A percentile compares a stretch with the other conserved stretches of the same genome.
Conservation (phyloP, 2,888 invertebrate genomes). For the Patella ulyssiponensis region DNA sequence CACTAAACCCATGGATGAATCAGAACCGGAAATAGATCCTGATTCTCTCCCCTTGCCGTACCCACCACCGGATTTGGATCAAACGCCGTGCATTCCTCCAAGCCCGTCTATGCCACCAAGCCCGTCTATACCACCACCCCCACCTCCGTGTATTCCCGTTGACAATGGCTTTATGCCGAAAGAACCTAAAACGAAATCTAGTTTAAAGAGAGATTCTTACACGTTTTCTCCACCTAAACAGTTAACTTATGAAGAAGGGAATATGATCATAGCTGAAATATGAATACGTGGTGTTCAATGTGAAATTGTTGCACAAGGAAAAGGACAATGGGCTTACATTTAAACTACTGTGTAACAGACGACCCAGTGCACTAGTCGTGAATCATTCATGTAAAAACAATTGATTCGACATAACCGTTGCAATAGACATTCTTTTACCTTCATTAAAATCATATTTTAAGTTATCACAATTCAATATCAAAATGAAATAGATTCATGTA, state of each 20-base stretch:
- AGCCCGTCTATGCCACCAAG: conserved; percentile 29
- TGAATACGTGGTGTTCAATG: background rate
- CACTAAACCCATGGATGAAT: conserved; percentile 26
- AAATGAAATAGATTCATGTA: too few relatives aligned
- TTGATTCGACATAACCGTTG: too few relatives aligned
- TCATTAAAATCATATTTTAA: too few relatives aligned
- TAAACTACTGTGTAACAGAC: too few relatives aligned
- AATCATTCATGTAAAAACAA: too few relatives aligned
- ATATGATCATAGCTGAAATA: conserved; percentile 34
- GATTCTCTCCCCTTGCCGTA: conserved; percentile 4
- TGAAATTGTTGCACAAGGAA: background rate
- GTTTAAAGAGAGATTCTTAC: background rate
- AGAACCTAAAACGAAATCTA: conserved; percentile 1
- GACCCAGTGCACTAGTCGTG: too few relatives aligned
- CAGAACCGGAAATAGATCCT: conserved; percentile 8
- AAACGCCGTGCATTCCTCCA: conserved; percentile 1
- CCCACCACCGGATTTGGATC: conserved; percentile 1
- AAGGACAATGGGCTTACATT: too few relatives aligned
- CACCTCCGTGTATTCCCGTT: conserved; percentile 12
- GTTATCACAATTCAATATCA: too few relatives aligned
- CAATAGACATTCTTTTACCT: too few relatives aligned
- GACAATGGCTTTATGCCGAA: conserved; percentile 1
- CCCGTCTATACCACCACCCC: conserved; percentile 8
- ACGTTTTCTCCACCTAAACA: background rate
- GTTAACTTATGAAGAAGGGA: conserved; percentile 33